Base-by-base conservation (phyloP, 2,888 invertebrate genomes). In the Nomada ferruginata region DNA sequence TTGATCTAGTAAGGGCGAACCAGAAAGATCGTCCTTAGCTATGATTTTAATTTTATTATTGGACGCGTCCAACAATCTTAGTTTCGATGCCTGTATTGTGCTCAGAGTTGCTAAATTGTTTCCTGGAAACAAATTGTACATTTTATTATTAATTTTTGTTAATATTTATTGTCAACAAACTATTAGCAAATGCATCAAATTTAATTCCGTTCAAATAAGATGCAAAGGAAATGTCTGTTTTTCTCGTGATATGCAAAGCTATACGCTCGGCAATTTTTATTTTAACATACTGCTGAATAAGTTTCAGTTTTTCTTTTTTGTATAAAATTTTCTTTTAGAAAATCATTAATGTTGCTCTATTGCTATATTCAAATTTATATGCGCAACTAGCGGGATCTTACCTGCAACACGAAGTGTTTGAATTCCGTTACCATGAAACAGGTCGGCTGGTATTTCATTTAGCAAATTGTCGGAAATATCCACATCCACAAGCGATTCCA, bases 381-480 rank as follows among this genome's bases (percentile, higher is more conserved):
- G 2, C n/a, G 15, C 44, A 57, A 66, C 36, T 18, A 61, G 18
- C 18, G 44, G 26, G 70, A 50, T 68, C 82, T 84, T 73, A 92
- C 92, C 90, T 55, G 90, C 69, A 69, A 93, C 84, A 2, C 86
- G 87, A 23, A 97, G 95, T 7, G 96, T 96, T 69, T 96, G 96
- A 69, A 97, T 94, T 47, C 94, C 94, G 79, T 96, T 97, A 79
- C 95, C 95, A 10, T 95, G 95, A 92, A 97, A 97, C 53, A 96
- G 94, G 15, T 95, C 95, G 11, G 94, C 93, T 0, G 96, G 96
- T 66, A 97, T 93, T 3, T 95, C 94, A 83, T 94, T 95, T 47
- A 97, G 94, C 9, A 95, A 94, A 91, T 97, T 97, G 85, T 96
- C 95, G 23, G 97, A 96, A 11, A 97, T 94, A 90, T 97, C 96